Base-by-base conservation (phyloP, 2,888 invertebrate species). In the Isotomurus palustris region DNA sequence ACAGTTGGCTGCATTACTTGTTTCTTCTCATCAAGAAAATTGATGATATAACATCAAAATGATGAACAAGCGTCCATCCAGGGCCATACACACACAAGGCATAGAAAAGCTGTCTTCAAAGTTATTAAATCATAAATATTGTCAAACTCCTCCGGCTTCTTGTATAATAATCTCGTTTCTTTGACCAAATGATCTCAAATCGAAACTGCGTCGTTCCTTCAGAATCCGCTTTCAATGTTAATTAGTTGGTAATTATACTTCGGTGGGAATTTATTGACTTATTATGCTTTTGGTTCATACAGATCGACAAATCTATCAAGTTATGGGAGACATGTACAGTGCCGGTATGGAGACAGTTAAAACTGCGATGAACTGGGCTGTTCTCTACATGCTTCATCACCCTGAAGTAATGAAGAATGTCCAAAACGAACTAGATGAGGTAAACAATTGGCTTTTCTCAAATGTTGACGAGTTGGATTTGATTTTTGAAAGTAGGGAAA, bases 281-380 rank as follows among this genome's bases (percentile, higher is more conserved):
- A 17, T 8, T 38, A 38, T 38, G n/a, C 14, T 8, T 38, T 32
- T 47, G n/a, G 25, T 14, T 73, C 64, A 76, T 76, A 47, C 78
- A 89, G 91, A 92, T 79, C 83, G 88, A 53, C 93, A 93, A 77
- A 81, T 93, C 72, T 89, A 91, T 72, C 93, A 93, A 78, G 87
- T 92, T 56, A 84, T 93, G 71, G 90, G 89, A 17, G 93, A 93
- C 74, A 79, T 93, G 36, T 92, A 91, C 78, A 88, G 90, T 12
- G 92, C 92, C 52, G 92, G 92, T 24, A 89, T 92, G 87, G 93
- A 93, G 76, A 92, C 92, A 0, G 90, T 92, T 60, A 92, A 91
- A 73, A 91, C 88, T 12, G 88, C 91, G 0, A 76, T 93, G 36
- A 81, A 89, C 62, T 93, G 92, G 92, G 85, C 89, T 71, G 82